Percentiles rank a stretch among this genome's conserved stretches.
Conservation (phyloP, 64 coral and sea anemone genomes). For the Montipora capricornis region DNA sequence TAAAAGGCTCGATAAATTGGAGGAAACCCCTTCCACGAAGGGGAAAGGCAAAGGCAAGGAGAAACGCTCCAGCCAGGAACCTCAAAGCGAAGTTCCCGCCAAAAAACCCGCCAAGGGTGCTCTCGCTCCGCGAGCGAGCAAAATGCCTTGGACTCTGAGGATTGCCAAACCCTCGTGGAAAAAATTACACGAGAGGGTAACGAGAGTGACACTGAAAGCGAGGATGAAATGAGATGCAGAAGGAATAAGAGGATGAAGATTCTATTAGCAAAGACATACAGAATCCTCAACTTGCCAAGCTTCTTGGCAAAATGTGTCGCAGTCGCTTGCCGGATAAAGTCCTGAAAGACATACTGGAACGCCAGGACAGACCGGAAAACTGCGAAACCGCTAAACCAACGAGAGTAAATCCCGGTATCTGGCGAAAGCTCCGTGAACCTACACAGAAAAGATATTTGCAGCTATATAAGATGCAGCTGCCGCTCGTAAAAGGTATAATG, state of each 20-base stretch:
- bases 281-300: constrained; percentile 37
- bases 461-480: too few relatives aligned
- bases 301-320: constrained; percentile 53
- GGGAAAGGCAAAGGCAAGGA: constrained; percentile 11
- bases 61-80: neutral
- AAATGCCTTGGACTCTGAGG: too few relatives aligned
- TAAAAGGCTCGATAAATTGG: neutral
- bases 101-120: too few relatives aligned
- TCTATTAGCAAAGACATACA: neutral
- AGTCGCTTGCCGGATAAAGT: constrained; percentile 55
- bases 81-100: too few relatives aligned
- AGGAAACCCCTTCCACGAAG: neutral
- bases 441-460: too few relatives aligned
- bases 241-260: constrained; percentile 52
- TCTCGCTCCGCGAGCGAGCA: too few relatives aligned
- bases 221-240: neutral
- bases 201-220: neutral
- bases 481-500: too few relatives aligned
- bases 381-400: constrained; percentile 60
- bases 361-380: constrained; percentile 62
- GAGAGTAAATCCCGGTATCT: constrained; percentile 50
- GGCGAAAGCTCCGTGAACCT: constrained; percentile 3
- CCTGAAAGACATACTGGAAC: constrained; percentile 57
- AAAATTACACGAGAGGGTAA: neutral
- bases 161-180: too few relatives aligned